phyloP scores from a whole-genome alignment of 1,140 invertebrate genomes.

The Heliconius himera region DNA sequence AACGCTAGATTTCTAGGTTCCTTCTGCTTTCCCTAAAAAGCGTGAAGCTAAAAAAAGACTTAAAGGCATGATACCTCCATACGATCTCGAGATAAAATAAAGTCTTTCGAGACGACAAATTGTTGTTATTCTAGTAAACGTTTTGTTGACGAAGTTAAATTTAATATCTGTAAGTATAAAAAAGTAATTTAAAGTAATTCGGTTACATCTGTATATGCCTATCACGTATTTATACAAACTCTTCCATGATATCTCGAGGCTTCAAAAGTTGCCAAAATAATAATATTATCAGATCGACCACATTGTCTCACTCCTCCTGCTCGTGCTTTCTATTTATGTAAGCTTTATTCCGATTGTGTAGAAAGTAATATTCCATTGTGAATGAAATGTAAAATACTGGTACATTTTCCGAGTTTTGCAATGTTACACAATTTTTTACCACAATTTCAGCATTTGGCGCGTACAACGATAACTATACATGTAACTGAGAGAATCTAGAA shows the following conservation, averaged over 20 bases:
- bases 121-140: background rate
- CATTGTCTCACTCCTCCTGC: background rate
- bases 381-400: background rate
- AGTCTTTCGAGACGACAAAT: too few relatives aligned
- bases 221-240: background rate
- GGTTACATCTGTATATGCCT: background rate
- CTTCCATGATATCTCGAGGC: background rate
- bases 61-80: too few relatives aligned
- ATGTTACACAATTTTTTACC: background rate
- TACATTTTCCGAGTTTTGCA: background rate
- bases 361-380: conserved; percentile 3
- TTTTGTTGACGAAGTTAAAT: background rate
- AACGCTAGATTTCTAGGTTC: too few relatives aligned
- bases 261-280: conserved; percentile 4
- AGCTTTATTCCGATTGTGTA: conserved; percentile 1
- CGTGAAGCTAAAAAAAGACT: too few relatives aligned
- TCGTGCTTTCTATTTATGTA: conserved; percentile 5
- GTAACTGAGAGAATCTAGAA: too few relatives aligned
- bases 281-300: background rate
- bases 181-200: background rate
- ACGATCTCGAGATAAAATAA: too few relatives aligned
- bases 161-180: background rate
- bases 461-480: too few relatives aligned
- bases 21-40: too few relatives aligned
- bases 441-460: too few relatives aligned